These are phyloP conservation scores for Scrobipalpa atriplicella DNA, from an alignment of 2,888 invertebrate genomes.

Conservation along the genomic window DNA sequence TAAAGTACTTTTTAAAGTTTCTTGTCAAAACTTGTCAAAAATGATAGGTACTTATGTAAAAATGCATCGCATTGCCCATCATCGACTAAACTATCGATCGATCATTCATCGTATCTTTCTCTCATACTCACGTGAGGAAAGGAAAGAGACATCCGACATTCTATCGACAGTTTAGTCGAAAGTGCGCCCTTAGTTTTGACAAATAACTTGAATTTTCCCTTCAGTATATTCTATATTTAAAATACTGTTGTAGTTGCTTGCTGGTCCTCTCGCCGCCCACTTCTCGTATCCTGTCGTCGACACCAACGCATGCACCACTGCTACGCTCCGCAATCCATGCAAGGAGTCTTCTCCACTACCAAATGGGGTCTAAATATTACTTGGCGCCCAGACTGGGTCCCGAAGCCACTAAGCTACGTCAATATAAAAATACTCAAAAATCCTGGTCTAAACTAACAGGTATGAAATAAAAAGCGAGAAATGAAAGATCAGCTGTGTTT, in stretches of 20 bases:
- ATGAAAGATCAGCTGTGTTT: constrained; percentile 80
- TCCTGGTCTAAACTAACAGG: constrained; percentile 54
- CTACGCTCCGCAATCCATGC: constrained; percentile 67
- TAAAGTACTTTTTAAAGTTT: neutral
- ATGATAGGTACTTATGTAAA: neutral
- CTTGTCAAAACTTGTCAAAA: constrained; percentile 19
- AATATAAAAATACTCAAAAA: constrained; percentile 43
- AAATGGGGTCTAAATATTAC: constrained; percentile 46
- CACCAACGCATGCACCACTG: constrained; percentile 66
- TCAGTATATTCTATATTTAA: constrained; percentile 9
- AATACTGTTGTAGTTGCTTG: constrained; percentile 33
- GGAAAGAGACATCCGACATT: neutral
- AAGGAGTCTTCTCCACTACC: constrained; percentile 47
- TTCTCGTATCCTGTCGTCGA: constrained; percentile 42
- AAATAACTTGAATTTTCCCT: neutral
- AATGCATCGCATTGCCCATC: neutral
- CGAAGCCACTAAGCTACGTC: constrained; percentile 66
- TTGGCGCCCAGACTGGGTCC: constrained; percentile 65
- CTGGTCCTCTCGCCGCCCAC: constrained; percentile 43
- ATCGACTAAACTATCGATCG: too few species aligned
- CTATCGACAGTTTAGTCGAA: neutral
- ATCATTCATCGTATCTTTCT: too few species aligned
- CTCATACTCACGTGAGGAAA: neutral
- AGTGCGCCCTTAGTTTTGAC: neutral
- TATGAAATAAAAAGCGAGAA: constrained; percentile 71